Base-by-base conservation (phyloP, 2,113 vertebrate genomes). In the Syrrhaptes paradoxus region DNA sequence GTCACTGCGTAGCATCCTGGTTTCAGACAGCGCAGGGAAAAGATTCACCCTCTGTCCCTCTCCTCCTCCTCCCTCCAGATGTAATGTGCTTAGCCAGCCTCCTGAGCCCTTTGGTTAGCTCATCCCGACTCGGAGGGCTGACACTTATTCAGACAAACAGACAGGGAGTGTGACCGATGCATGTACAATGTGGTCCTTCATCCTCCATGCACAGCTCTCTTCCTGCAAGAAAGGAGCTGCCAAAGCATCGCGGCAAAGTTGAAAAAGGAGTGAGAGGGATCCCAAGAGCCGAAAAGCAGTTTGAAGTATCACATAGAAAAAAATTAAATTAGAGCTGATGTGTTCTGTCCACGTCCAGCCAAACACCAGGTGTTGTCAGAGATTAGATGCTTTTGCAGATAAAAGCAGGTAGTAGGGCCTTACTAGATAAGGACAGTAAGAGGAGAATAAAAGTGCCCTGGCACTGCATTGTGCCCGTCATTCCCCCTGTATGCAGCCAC, bases 351-450 rank as follows among this genome's bases (percentile, higher is more conserved):
- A 79, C 51, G 1, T 83, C 72, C 76, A 84, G 72, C 31, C 52
- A 78, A 96, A 87, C 32, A 73, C 48, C 88, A 92, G 89, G 55
- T 85, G 92, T 67, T 97, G 73, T 54, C 82, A 92, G 83, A 93
- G 94, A 96, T 95, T 29, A 92, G 95, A 88, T 20, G 8, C 49
- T 89, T 90, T 65, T 25, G 48, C 62, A 95, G 93, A 96, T 90
- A 59, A 95, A 93, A 75, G 38, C 54, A 91, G 79, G 68, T 80
- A 67, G 85, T 62, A 78, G 73, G 55, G 34, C 10, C 28, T 68
- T 76, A 31, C 45, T 28, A 73, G 90, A 91, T 93, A 96, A 96
- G 72, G 54, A 85, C 70, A 92, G 11, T 51, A 61, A 90, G 12
- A 91, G 17, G 28, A 94, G 58, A 81, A 85, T 54, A 63, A 87